Base-by-base conservation (phyloP, 2,888 invertebrate genomes). In the Steromphala cineraria region DNA sequence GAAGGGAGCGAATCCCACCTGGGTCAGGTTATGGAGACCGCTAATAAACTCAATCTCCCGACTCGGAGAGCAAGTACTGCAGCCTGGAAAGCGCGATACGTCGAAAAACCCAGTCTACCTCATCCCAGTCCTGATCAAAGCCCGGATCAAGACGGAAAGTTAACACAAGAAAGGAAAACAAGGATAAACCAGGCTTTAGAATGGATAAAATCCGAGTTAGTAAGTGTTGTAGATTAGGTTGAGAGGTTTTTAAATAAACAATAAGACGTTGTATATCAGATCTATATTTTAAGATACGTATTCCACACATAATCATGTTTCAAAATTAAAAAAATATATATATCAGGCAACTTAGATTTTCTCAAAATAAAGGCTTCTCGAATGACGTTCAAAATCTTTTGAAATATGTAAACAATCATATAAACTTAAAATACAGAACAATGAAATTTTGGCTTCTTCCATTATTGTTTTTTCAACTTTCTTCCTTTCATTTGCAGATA, bases 401-500 rank as follows among this genome's bases (percentile, higher is more conserved):
- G 1, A 46, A 56, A n/a, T 56, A 8, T 24, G 7, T 7, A 5
- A 8, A 56, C 7, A 8, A 56, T 13, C 24, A 56, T 24, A n/a
- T 10, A 5, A 24, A 56, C 56, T n/a, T n/a, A n/a, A n/a, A n/a
- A n/a, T n/a, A n/a, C n/a, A n/a, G n/a, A n/a, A n/a, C n/a, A n/a
- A n/a, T n/a, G n/a, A n/a, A n/a, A n/a, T n/a, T n/a, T n/a, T n/a
- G n/a, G n/a, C n/a, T n/a, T n/a, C n/a, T n/a, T n/a, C n/a, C n/a
- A n/a, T n/a, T n/a, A n/a, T n/a, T n/a, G n/a, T n/a, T n/a, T n/a
- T n/a, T 5, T 17, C 36, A 67, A 46, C 3, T 52, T 17, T 52
- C 8, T 75, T 4, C 21, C 21, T 62, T 80, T 75, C 84, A 87
- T 17, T 85, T 91, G 46, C 46, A 46, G 92, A 78, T 83, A 62